Evolutionary conservation across 2,113 vertebrate species (phyloP), one percentile per base, ranked within the genome.

Genomic region (Anoplopoma fimbria): DNA sequence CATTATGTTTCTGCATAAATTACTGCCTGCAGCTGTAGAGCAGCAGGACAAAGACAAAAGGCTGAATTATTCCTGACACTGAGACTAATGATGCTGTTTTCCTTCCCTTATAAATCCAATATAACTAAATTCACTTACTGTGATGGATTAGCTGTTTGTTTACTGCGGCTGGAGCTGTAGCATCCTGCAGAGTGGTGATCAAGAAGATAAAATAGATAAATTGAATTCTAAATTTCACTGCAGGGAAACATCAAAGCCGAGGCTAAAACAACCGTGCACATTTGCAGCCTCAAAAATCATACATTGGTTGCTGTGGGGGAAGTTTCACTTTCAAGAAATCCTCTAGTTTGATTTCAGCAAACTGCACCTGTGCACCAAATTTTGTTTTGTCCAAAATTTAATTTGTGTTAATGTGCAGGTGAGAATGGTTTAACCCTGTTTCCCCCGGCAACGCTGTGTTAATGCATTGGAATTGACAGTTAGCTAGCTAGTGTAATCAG

Each of bases 1-100:
- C 57, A 82, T 90, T 84, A 81, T 86, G 72, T 65, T 82, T 72
- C 0, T 68, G 77, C 49, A 84, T 82, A 78, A 82, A 70, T 88
- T 70, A 79, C 29, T 42, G 74, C 38, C 74, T 81, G 69, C 77
- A 87, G 85, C 77, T 67, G 79, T 47, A 45, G 69, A 84, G 75
- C 86, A 82, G 70, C 85, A 75, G 71, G 58, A 15, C 61, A 2
- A 5, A 69, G 64, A 90, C 80, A 85, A 71, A 81, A 51, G 45
- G 13, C 45, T 34, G 51, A 76, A 77, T 82, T 83, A 82, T 76
- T 75, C 47, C 63, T 78, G 79, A 78, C 83, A 81, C 51, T 53
- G 76, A 81, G 64, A 81, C 68, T 84, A 90, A 90, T 88, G 69
- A 73, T 45, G 49, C 69, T 60, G 63, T 83, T 77, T 77, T 64